These are phyloP conservation scores for Spinus pinus DNA, from an alignment of 2,797 vertebrate genomes.

Conservation along the genomic window DNA sequence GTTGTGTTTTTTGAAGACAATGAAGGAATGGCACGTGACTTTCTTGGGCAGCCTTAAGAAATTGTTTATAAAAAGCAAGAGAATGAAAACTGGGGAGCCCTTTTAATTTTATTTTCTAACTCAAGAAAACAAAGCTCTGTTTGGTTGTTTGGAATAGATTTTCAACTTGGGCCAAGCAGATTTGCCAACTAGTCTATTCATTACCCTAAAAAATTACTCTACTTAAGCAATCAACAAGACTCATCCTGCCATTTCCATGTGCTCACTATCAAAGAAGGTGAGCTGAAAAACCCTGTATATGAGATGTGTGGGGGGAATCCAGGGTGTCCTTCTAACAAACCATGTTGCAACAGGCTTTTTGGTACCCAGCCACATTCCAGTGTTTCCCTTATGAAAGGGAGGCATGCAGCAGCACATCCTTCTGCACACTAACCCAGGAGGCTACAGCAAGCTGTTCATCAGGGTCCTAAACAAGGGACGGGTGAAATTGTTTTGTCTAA, in stretches of 20 bases:
- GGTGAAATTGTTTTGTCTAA: slow-evolving; percentile 59
- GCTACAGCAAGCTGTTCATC: slow-evolving; percentile 20
- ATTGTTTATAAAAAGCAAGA: not conserved
- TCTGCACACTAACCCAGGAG: not conserved
- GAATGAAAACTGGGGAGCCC: not conserved
- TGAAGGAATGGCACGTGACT: not conserved
- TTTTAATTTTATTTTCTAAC: not conserved
- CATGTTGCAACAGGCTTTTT: slow-evolving; percentile 44
- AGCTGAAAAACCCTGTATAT: slow-evolving; percentile 7
- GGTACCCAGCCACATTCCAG: slow-evolving; percentile 56
- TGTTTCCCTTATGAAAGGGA: slow-evolving; percentile 63
- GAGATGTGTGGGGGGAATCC: slow-evolving; percentile 23
- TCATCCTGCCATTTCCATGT: slow-evolving; percentile 16
- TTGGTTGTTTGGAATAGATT: not conserved
- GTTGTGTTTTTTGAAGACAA: not conserved
- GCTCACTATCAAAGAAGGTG: slow-evolving; percentile 27
- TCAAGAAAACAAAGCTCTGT: not conserved
- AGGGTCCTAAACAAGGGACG: slow-evolving; percentile 29
- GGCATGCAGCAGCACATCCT: slow-evolving; percentile 46
- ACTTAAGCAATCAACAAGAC: slow-evolving; percentile 37
- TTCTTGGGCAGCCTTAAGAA: not conserved
- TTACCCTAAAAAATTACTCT: not conserved
- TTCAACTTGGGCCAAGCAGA: not conserved
- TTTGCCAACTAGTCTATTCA: not conserved
- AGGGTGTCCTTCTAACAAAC: slow-evolving; percentile 39